These are phyloP conservation scores for Bufo bufo DNA, from an alignment of 2,113 vertebrate species.

Conservation along the genomic window DNA sequence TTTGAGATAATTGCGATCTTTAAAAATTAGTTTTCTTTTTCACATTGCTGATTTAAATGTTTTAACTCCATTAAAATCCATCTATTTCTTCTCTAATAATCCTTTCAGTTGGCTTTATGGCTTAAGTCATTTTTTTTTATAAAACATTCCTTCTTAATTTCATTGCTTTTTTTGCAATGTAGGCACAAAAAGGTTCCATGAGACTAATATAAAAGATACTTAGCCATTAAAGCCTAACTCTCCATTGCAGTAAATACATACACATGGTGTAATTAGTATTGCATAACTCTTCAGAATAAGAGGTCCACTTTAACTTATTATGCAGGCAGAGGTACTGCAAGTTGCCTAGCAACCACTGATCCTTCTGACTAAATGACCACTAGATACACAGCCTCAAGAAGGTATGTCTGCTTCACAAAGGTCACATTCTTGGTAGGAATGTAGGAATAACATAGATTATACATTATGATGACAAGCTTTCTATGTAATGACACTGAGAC, in stretches of 20 bases:
- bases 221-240: neutral
- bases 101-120: neutral
- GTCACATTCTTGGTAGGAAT: neutral
- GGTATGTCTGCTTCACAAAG: neutral
- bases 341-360: neutral
- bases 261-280: neutral
- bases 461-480: neutral
- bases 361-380: neutral
- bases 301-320: neutral
- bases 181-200: neutral
- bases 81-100: slow-evolving; percentile 4
- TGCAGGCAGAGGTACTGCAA: too few species aligned
- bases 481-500: neutral
- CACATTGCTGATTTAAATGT: slow-evolving; percentile 44
- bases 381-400: neutral
- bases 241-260: neutral
- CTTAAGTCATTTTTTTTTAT: slow-evolving; percentile 19
- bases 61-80: slow-evolving; percentile 35
- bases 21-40: slow-evolving; percentile 48
- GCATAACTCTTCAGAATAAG: neutral
- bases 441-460: neutral
- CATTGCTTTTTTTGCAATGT: slow-evolving; percentile 16
- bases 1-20: slow-evolving; percentile 48
- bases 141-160: slow-evolving; percentile 11
- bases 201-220: neutral